Conservation (phyloP, 1,140 invertebrate genomes). For the Argopecten irradians region DNA sequence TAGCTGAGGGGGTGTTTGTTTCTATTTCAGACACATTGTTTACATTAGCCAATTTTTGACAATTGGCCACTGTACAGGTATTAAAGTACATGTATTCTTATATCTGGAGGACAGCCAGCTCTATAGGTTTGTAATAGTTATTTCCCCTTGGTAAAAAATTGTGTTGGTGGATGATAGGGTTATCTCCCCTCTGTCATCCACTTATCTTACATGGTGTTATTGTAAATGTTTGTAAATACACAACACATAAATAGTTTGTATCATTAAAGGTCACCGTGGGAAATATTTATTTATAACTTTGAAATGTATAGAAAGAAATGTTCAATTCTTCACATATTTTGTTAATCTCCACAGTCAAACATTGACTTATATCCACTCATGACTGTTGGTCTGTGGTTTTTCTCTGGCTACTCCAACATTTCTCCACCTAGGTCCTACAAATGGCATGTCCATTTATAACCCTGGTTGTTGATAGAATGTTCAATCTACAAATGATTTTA, state of each 20-base stretch:
- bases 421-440: no score
- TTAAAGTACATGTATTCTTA: neutral
- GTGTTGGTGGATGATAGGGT: neutral
- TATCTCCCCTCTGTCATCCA: neutral
- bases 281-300: neutral
- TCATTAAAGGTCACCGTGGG: neutral
- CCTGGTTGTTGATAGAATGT: no score
- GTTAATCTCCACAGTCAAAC: no score
- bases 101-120: neutral
- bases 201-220: neutral
- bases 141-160: no score
- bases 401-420: no score
- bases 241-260: neutral
- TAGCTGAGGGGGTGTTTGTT: neutral
- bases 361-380: no score
- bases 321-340: neutral
- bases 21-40: constrained; percentile 3
- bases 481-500: no score
- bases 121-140: neutral
- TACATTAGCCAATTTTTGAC: constrained; percentile 1
- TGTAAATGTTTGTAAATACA: neutral
- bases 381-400: no score
- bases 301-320: neutral
- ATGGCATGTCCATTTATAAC: no score
- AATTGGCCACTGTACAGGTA: constrained; percentile 9